These are phyloP conservation scores for Danio jaintianensis DNA, from an alignment of 2,797 vertebrate genomes.

Conservation along the genomic window DNA sequence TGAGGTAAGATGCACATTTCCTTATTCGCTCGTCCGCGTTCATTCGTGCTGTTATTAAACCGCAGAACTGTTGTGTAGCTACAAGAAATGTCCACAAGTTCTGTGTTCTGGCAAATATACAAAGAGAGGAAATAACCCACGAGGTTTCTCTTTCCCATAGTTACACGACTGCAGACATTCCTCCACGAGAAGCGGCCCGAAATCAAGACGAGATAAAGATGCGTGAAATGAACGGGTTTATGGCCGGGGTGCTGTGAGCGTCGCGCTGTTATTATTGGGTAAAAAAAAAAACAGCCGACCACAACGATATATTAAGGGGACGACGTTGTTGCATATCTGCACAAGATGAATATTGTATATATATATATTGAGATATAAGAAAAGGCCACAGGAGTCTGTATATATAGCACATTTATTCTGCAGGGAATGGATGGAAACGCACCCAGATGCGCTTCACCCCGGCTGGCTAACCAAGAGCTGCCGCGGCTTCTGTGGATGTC, in stretches of 20 bases:
- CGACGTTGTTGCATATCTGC: constrained; percentile 82
- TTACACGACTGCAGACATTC: constrained; percentile 78
- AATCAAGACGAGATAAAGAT: constrained; percentile 77
- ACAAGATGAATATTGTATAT: constrained; percentile 75
- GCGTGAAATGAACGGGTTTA: constrained; percentile 72
- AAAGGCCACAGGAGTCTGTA: constrained; percentile 86
- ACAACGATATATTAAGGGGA: constrained; percentile 70
- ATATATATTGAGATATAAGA: constrained; percentile 66
- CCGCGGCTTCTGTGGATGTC: constrained; percentile 71
- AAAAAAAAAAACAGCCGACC: constrained; percentile 64
- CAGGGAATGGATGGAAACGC: constrained; percentile 60
- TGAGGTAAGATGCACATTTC: constrained; percentile 90
- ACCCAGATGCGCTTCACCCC: constrained; percentile 62
- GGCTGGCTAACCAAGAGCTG: constrained; percentile 65
- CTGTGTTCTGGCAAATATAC: constrained; percentile 80
- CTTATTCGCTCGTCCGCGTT: constrained; percentile 72
- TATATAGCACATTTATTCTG: constrained; percentile 69
- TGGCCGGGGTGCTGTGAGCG: constrained; percentile 63
- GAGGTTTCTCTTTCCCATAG: constrained; percentile 71
- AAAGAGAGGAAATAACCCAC: constrained; percentile 79
- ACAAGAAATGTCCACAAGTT: constrained; percentile 83
- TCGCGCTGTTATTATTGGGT: constrained; percentile 56
- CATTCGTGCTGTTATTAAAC: constrained; percentile 56
- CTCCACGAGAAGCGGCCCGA: constrained; percentile 78
- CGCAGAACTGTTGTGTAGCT: constrained; percentile 74